These are phyloP conservation scores for Leucoptera coffeella DNA, from an alignment of 2,888 invertebrate species.

Conservation along the genomic window DNA sequence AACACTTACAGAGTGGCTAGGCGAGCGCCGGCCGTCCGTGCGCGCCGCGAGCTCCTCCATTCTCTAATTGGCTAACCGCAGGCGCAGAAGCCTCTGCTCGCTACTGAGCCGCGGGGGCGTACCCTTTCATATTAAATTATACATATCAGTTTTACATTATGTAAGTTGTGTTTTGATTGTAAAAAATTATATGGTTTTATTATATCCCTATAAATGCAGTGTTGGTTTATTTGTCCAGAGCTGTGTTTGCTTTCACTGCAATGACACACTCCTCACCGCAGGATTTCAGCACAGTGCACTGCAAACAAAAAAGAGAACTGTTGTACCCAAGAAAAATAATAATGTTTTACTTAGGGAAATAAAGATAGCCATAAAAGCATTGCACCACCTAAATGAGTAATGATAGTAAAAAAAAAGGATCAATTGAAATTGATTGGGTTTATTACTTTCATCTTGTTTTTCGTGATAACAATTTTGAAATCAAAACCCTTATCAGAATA, in stretches of 20 bases:
- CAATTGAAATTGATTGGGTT: too few species aligned
- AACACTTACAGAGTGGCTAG: too few species aligned
- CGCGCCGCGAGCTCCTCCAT: too few species aligned
- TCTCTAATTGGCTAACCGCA: too few species aligned
- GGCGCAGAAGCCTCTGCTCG: too few species aligned
- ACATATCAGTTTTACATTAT: conserved; percentile 53
- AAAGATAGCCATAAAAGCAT: not conserved
- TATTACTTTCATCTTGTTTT: too few species aligned
- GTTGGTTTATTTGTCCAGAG: conserved; percentile 91
- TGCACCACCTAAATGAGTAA: too few species aligned
- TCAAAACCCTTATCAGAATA: too few species aligned
- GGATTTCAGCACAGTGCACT: conserved; percentile 90
- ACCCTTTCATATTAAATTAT: conserved; percentile 50
- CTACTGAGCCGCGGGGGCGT: too few species aligned
- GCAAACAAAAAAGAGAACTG: conserved; percentile 31
- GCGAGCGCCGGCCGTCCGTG: too few species aligned
- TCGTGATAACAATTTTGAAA: too few species aligned
- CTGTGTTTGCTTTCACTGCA: conserved; percentile 93
- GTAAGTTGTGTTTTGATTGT: conserved; percentile 46
- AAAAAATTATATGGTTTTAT: conserved; percentile 51
- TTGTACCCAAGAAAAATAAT: conserved; percentile 11
- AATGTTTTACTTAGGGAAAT: not conserved
- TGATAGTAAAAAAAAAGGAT: too few species aligned
- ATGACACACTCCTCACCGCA: conserved; percentile 91
- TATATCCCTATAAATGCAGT: conserved; percentile 49